Conservation (phyloP, 2,113 vertebrate genomes). For the Chionis minor region DNA sequence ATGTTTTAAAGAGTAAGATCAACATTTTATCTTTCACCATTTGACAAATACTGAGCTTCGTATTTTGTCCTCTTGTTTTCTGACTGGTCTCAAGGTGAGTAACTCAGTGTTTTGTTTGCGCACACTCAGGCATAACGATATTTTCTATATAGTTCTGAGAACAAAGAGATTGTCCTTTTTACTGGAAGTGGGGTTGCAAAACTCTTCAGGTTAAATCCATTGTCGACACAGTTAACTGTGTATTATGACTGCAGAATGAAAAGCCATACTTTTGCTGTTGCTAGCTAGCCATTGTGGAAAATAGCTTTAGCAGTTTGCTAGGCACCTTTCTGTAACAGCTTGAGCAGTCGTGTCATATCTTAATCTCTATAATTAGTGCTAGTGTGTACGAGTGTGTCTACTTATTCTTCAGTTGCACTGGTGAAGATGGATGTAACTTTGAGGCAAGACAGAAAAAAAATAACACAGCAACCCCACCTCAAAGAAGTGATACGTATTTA, state of each 20-base stretch:
- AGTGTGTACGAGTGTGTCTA: rapidly evolving
- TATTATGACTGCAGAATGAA: not conserved
- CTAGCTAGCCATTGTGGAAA: not conserved
- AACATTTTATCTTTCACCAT: not conserved
- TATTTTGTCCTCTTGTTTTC: not conserved
- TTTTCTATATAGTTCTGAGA: not conserved
- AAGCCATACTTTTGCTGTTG: not conserved
- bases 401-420: not conserved
- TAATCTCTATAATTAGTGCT: not conserved
- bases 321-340: not conserved
- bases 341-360: not conserved
- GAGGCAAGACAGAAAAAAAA: not conserved
- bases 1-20: not conserved
- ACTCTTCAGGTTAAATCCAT: not conserved
- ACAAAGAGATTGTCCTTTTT: not conserved
- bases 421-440: not conserved
- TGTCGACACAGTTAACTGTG: not conserved
- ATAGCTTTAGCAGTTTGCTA: not conserved
- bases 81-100: not conserved
- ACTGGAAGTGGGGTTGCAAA: not conserved
- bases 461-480: not conserved
- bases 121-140: not conserved
- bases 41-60: not conserved
- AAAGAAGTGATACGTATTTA: not conserved
- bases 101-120: not conserved